Evolutionary conservation across 2,113 vertebrate species (phyloP).

Genomic region (Pseudorasbora parva): DNA sequence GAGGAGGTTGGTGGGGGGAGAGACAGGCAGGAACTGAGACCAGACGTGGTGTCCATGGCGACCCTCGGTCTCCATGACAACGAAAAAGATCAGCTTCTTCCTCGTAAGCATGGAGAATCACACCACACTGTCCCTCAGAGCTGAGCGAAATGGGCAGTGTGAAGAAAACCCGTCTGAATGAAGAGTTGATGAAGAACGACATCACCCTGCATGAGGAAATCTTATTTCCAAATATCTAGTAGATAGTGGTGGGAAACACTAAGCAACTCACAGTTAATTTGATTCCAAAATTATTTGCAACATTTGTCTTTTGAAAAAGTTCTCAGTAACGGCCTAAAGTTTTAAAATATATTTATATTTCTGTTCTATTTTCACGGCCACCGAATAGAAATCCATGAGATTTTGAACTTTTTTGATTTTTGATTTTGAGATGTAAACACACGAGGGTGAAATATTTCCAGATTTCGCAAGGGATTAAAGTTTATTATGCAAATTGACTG

Average conservation of each 20-base stretch:
- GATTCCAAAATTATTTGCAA: background rate
- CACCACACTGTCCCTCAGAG: background rate
- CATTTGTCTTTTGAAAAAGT: too few species aligned
- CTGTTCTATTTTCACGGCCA: background rate
- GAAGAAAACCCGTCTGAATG: background rate
- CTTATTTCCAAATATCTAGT: background rate
- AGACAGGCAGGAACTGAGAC: constrained; percentile 46
- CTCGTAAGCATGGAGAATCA: constrained; percentile 27
- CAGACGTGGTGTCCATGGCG: constrained; percentile 65
- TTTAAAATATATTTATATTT: background rate
- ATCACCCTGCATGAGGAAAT: background rate
- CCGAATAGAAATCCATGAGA: background rate
- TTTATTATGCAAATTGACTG: too few species aligned
- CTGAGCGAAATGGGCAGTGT: constrained; percentile 16
- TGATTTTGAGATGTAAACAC: too few species aligned
- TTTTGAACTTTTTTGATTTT: too few species aligned
- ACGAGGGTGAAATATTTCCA: too few species aligned
- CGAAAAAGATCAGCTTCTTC: constrained; percentile 43
- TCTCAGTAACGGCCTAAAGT: background rate
- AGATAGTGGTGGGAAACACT: too few species aligned
- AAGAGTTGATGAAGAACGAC: background rate
- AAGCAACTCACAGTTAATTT: background rate
- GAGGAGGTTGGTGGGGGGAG: background rate
- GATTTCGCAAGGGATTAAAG: too few species aligned
- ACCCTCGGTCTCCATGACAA: constrained; percentile 68